Conservation (phyloP, 2,888 invertebrate species). For the Auanema freiburgensis region DNA sequence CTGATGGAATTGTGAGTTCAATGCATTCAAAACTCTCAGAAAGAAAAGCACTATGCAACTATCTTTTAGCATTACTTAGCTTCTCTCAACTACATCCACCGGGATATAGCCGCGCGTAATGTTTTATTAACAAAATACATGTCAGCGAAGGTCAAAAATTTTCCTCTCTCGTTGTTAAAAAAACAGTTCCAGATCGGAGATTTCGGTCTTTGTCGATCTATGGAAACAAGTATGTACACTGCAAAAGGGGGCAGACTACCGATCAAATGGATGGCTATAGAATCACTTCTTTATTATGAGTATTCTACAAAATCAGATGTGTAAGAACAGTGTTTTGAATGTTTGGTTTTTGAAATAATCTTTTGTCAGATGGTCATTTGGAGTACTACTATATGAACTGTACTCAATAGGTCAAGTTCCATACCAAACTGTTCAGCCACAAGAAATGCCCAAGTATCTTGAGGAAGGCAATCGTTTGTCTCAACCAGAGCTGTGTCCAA, state of each 20-base stretch:
- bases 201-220: constrained; percentile 23
- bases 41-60: neutral
- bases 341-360: constrained; percentile 1
- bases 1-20: constrained; percentile 9
- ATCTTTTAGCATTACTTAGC: constrained; percentile 31
- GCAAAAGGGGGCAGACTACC: constrained; percentile 25
- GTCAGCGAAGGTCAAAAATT: constrained; percentile 17
- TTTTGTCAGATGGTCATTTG: constrained; percentile 23
- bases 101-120: constrained; percentile 48
- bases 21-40: neutral
- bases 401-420: constrained; percentile 24
- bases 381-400: constrained; percentile 22
- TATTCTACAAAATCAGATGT: constrained; percentile 20
- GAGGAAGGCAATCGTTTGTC: constrained; percentile 19
- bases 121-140: constrained; percentile 30
- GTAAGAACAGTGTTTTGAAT: constrained; percentile 8
- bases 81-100: constrained; percentile 38
- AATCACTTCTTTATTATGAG: constrained; percentile 20
- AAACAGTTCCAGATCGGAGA: constrained; percentile 18
- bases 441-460: constrained; percentile 23
- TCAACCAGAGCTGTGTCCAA: constrained; percentile 31
- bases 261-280: constrained; percentile 27
- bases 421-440: constrained; percentile 17
- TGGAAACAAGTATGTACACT: constrained; percentile 18
- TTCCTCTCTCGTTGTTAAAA: neutral